Conservation (phyloP, 2,797 vertebrate species). For the Pangasius macronema region DNA sequence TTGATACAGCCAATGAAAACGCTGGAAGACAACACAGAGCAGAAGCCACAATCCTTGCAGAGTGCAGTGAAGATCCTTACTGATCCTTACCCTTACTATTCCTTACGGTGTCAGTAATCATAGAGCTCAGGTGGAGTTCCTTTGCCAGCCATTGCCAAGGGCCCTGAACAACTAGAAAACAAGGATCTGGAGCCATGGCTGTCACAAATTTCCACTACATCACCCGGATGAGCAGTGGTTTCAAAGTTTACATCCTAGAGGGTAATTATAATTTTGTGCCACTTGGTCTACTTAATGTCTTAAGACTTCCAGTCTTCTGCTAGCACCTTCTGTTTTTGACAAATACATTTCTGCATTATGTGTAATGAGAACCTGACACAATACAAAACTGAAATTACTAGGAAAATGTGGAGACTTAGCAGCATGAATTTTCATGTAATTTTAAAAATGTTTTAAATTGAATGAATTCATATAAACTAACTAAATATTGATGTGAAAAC, state of each 20-base stretch:
- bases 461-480: neutral
- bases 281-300: neutral
- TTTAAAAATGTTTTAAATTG: neutral
- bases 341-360: neutral
- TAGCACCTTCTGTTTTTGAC: neutral
- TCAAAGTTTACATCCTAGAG: conserved; percentile 83
- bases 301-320: neutral
- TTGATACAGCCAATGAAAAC: conserved; percentile 66
- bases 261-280: conserved; percentile 63
- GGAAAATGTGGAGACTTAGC: neutral
- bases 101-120: conserved; percentile 19
- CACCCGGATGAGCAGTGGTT: conserved; percentile 82
- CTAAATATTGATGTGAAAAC: neutral
- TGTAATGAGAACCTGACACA: neutral
- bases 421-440: neutral
- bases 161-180: neutral
- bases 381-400: neutral
- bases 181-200: conserved; percentile 69
- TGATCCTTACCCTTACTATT: conserved; percentile 2
- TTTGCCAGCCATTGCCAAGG: neutral
- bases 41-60: conserved; percentile 66
- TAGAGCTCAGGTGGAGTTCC: neutral
- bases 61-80: conserved; percentile 16
- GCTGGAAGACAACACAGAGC: conserved; percentile 60
- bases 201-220: conserved; percentile 83